Percentiles rank a stretch among this genome's conserved stretches.
These are phyloP conservation scores for Hycleus cichorii DNA, from an alignment of 1,140 invertebrate genomes.

Conservation along the genomic window DNA sequence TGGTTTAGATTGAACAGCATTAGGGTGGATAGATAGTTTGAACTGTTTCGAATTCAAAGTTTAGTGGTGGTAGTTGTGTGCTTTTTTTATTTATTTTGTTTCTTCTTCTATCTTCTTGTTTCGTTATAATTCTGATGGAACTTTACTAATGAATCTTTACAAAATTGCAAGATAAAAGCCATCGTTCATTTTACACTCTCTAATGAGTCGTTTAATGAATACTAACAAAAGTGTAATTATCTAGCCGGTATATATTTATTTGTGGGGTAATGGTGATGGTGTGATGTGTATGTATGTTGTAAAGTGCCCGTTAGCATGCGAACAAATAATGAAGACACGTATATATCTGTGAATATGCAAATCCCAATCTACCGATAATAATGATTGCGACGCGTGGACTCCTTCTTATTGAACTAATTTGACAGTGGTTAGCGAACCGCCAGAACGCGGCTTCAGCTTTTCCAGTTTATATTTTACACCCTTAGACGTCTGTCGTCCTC, in stretches of 20 bases:
- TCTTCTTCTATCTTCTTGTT: no score
- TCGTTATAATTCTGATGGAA: no score
- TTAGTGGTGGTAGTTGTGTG: no score
- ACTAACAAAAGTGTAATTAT: no score
- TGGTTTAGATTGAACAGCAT: conserved; percentile 38
- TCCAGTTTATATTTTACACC: conserved; percentile 24
- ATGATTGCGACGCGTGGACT: conserved; percentile 39
- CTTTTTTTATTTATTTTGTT: no score
- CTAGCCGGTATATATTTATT: no score
- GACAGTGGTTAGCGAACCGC: conserved; percentile 32
- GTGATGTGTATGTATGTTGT: conserved; percentile 7
- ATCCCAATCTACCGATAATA: conserved; percentile 37
- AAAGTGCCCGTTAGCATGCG: conserved; percentile 29
- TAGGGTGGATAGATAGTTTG: conserved; percentile 31
- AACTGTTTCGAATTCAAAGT: conserved; percentile 1
- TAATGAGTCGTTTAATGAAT: no score
- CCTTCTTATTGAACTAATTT: conserved; percentile 41
- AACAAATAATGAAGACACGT: conserved; percentile 33
- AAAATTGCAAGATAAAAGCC: no score
- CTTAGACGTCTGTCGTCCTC: conserved; percentile 14
- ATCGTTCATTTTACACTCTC: no score
- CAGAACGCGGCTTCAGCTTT: conserved; percentile 29
- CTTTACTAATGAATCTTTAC: no score
- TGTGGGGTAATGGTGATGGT: background rate
- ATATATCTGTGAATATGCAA: conserved; percentile 29